These are phyloP conservation scores for Eupsilia transversa DNA, from an alignment of 2,888 invertebrate species.

Conservation along the genomic window DNA sequence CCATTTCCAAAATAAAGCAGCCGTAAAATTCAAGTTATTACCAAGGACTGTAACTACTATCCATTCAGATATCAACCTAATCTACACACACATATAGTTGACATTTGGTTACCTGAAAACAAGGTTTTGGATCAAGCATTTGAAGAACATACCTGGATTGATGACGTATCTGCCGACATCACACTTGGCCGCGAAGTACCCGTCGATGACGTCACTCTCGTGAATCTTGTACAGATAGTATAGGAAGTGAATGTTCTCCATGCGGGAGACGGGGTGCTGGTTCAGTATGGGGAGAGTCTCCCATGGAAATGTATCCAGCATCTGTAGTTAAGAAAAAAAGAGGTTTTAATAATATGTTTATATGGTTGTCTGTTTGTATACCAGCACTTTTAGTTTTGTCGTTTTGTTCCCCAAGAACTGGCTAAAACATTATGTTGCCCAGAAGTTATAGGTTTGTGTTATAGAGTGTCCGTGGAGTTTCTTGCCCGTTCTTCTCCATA, in stretches of 20 bases:
- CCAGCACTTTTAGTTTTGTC: no score
- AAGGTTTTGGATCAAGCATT: neutral
- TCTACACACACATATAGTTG: neutral
- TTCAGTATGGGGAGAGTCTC: constrained; percentile 93
- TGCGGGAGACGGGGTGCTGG: constrained; percentile 93
- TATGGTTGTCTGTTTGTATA: no score
- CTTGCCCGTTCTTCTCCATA: no score
- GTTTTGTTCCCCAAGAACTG: no score
- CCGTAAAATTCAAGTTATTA: no score
- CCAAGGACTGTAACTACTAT: neutral
- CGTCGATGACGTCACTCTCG: constrained; percentile 89
- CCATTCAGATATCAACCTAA: neutral
- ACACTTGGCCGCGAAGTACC: constrained; percentile 88
- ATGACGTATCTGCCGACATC: constrained; percentile 91
- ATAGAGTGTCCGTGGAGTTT: no score
- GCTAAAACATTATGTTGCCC: no score
- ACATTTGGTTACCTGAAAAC: neutral
- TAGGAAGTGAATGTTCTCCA: constrained; percentile 93
- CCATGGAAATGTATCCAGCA: constrained; percentile 94
- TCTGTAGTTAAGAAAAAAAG: constrained; percentile 81
- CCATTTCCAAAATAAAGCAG: neutral
- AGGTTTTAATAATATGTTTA: no score
- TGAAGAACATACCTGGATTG: constrained; percentile 91
- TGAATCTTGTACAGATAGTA: constrained; percentile 92
- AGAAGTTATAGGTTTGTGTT: no score